These are phyloP conservation scores for Pseudolaguvia tuberculata DNA, from an alignment of 2,113 vertebrate genomes.

Conservation along the genomic window DNA sequence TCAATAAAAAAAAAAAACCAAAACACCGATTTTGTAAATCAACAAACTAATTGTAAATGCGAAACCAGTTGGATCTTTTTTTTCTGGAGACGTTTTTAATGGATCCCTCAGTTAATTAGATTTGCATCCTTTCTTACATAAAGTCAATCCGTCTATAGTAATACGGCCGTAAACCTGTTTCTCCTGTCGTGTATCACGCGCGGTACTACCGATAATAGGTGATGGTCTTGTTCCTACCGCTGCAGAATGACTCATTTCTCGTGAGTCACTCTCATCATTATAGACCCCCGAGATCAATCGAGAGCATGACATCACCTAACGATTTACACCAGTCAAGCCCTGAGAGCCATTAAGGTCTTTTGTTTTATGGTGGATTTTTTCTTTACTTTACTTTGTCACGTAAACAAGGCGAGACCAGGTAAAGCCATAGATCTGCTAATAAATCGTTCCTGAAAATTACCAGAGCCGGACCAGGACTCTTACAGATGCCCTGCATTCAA, in stretches of 20 bases:
- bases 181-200: background rate
- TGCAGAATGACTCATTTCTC: conserved; percentile 42
- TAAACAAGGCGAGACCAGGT: background rate
- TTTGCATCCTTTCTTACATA: background rate
- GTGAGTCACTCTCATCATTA: conserved; percentile 39
- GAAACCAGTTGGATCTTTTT: background rate
- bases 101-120: background rate
- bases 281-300: conserved; percentile 30
- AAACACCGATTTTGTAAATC: background rate
- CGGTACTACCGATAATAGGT: background rate
- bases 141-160: background rate
- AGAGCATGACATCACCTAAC: conserved; percentile 36
- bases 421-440: background rate
- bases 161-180: conserved; percentile 12
- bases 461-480: background rate
- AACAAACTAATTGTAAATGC: background rate
- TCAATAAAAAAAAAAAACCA: background rate
- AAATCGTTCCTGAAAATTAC: background rate
- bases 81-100: background rate
- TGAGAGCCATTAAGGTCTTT: conserved; percentile 17
- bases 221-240: conserved; percentile 20
- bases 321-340: conserved; percentile 16
- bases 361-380: background rate
- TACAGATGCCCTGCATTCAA: background rate
- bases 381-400: background rate